Evolutionary conservation across 2,113 vertebrate species (phyloP).

Genomic region (Brienomyrus brachyistius): DNA sequence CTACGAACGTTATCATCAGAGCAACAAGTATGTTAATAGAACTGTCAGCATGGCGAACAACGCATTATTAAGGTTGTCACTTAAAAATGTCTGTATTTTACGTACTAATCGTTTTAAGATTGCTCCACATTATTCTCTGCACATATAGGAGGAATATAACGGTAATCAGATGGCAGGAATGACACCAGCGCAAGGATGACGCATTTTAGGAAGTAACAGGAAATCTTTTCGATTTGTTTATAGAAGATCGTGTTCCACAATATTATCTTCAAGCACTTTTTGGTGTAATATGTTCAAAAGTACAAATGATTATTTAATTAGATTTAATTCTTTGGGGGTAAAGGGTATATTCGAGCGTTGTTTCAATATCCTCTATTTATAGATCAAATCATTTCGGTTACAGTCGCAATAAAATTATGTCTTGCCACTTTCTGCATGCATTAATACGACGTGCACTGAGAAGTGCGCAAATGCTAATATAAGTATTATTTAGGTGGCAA

Average conservation of each 20-base stretch:
- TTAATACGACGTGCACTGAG: background rate
- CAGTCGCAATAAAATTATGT: background rate
- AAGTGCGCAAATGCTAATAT: background rate
- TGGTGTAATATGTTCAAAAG: background rate
- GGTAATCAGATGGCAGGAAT: background rate
- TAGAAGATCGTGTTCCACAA: background rate
- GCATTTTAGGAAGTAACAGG: background rate
- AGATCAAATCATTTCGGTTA: slow-evolving; percentile 1
- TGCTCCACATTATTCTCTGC: background rate
- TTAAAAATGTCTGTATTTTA: slow-evolving; percentile 11
- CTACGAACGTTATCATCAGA: background rate
- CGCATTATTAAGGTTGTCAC: slow-evolving; percentile 11
- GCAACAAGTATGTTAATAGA: slow-evolving; percentile 15
- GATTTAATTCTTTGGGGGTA: background rate
- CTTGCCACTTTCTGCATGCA: background rate
- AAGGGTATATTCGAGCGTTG: background rate
- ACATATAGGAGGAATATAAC: background rate
- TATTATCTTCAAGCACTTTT: background rate
- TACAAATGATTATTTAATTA: background rate
- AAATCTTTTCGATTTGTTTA: slow-evolving; percentile 1
- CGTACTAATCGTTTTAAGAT: background rate
- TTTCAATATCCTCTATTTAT: slow-evolving; percentile 8
- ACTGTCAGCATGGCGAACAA: background rate
- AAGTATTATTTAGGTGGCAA: slow-evolving; percentile 4
- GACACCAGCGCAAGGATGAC: background rate